Conservation (phyloP, 2,888 invertebrate species). For the Lysandra bellargus region DNA sequence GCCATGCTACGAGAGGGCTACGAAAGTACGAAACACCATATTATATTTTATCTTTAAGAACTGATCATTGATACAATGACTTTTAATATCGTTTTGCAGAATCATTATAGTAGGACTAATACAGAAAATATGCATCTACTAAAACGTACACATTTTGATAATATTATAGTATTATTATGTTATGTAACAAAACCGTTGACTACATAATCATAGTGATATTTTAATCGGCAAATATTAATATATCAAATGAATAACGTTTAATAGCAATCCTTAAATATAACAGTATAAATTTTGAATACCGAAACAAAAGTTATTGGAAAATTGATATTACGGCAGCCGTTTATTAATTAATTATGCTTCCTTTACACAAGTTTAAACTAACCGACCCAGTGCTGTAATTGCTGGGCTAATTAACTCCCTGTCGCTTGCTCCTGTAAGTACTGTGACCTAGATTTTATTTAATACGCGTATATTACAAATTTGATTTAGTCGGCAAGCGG, state of each 20-base stretch:
- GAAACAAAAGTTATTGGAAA: neutral
- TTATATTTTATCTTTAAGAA: too few species aligned
- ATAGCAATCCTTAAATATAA: neutral
- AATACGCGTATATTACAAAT: slow-evolving; percentile 39
- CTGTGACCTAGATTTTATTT: slow-evolving; percentile 41
- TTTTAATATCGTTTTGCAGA: too few species aligned
- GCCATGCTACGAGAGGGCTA: too few species aligned
- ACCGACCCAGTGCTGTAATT: slow-evolving; percentile 48
- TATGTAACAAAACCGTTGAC: neutral
- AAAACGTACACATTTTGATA: too few species aligned
- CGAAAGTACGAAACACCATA: too few species aligned
- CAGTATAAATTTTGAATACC: neutral
- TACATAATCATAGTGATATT: neutral
- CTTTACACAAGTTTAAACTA: slow-evolving; percentile 42
- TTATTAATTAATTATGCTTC: slow-evolving; percentile 31
- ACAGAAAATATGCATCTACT: too few species aligned
- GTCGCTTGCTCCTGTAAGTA: slow-evolving; percentile 39
- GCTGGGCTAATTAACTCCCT: slow-evolving; percentile 45
- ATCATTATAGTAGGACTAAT: too few species aligned
- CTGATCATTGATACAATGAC: too few species aligned
- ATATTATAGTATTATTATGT: too few species aligned
- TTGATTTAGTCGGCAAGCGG: slow-evolving; percentile 15
- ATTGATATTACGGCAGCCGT: neutral
- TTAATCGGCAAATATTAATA: neutral
- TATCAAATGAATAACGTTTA: neutral